Conservation (phyloP, 2,888 invertebrate species). For the Luperina nickerlii region DNA sequence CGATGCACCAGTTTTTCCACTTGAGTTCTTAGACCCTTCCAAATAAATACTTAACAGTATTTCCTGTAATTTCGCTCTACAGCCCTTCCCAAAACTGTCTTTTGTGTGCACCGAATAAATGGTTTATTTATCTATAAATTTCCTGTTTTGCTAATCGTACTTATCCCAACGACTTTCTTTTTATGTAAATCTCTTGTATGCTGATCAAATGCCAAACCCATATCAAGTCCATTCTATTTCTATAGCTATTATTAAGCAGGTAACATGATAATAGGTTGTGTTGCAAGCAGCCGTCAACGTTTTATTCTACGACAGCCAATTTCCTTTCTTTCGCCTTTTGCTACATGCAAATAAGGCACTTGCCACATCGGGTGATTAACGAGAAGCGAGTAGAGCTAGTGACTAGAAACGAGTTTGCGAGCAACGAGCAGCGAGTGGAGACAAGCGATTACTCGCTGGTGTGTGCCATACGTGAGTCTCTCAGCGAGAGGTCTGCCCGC, state of each 20-base stretch:
- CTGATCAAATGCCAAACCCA: constrained; percentile 15
- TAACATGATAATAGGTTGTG: constrained; percentile 7
- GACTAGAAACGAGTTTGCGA: background rate
- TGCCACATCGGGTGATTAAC: background rate
- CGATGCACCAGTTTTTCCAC: background rate
- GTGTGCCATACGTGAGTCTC: too few species aligned
- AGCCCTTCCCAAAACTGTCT: background rate
- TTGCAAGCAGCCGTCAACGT: constrained; percentile 25
- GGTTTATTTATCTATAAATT: background rate
- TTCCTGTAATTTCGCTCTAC: background rate
- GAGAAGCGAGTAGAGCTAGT: background rate
- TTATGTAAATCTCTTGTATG: background rate
- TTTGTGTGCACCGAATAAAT: background rate
- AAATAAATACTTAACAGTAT: background rate
- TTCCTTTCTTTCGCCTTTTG: constrained; percentile 46
- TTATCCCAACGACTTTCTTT: background rate
- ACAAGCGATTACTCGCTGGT: background rate
- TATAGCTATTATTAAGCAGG: constrained; percentile 6
- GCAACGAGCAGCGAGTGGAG: too few species aligned
- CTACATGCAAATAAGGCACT: constrained; percentile 25
- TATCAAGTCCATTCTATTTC: constrained; percentile 14
- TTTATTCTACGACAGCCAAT: constrained; percentile 47
- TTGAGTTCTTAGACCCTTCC: background rate
- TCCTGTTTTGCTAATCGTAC: background rate
- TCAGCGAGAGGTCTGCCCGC: background rate